Evolutionary conservation across 2,888 invertebrate species (phyloP), one percentile per base, ranked within the genome.

Genomic region (Exephanes ischioxanthus): DNA sequence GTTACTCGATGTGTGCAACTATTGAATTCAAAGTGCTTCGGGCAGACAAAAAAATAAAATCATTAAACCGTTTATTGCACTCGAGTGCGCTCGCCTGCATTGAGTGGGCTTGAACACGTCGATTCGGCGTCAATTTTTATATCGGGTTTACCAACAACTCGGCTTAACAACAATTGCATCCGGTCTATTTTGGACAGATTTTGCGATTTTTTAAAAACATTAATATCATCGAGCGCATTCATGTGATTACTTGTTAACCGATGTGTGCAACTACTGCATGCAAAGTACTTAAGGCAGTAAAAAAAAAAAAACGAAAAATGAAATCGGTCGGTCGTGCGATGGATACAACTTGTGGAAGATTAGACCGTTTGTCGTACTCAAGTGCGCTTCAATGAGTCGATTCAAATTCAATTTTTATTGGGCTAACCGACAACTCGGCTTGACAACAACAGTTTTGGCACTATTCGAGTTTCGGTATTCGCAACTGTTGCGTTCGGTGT

Each of bases 1-100:
- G 33, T 33, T 33, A 33, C 1, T 6, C 33, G 33, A 6, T 33
- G 33, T 0, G 6, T 33, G 33, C 33, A 6, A 33, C 0, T 33
- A 6, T 5, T 6, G 33, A 5, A 1, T 33, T 6, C 33, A 33
- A 33, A 33, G 33, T 33, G 5, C 33, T 33, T 33, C 33, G 5
- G 33, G 33, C 6, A 6, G 33, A 5, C 5, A 4, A 30, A 30
- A 30, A 33, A 33, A 33, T 6, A 33, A 33, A 33, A 33, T 5
- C 5, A 33, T 6, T 30, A 30, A 30, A 30, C 55, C 14, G 94
- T 80, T 76, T 26, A 30, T 30, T 22, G 51, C 33, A 30, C 45
- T 33, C 45, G 33, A 58, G 41, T 33, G 41, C 30, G 2, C 37
- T 37, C 5, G 0, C 5, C 37, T 55, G 26, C 22, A 16, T 58